These are phyloP conservation scores for Tyria jacobaeae DNA, from an alignment of 2,888 invertebrate species.

Conservation along the genomic window DNA sequence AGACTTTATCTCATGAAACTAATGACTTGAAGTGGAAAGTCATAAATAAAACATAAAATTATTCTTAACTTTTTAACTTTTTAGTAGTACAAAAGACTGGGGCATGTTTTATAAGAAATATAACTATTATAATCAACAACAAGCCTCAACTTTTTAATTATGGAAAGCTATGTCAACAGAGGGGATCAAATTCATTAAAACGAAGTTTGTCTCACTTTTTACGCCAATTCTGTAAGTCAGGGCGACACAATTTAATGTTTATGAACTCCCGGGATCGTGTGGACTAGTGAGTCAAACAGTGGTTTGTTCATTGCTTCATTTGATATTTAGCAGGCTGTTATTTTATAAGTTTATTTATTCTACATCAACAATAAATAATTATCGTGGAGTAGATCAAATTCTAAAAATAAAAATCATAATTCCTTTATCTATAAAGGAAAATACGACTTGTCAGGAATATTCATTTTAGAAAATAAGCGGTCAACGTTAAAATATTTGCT, in stretches of 20 bases:
- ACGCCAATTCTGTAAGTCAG: conserved; percentile 31
- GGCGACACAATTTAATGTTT: conserved; percentile 45
- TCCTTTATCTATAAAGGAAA: too few relatives aligned
- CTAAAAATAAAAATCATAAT: too few relatives aligned
- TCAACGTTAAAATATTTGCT: too few relatives aligned
- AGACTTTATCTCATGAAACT: not conserved
- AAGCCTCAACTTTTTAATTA: conserved; percentile 9
- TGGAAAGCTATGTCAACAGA: conserved; percentile 5
- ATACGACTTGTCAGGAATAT: too few relatives aligned
- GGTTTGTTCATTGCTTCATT: conserved; percentile 54
- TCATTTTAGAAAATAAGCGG: too few relatives aligned
- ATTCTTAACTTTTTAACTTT: not conserved
- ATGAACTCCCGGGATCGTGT: conserved; percentile 41
- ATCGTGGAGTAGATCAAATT: too few relatives aligned
- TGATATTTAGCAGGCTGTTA: conserved; percentile 41
- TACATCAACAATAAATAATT: too few relatives aligned
- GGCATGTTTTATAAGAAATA: not conserved
- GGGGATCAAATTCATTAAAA: not conserved
- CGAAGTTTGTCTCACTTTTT: conserved; percentile 16
- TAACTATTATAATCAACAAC: not conserved
- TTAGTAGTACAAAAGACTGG: not conserved
- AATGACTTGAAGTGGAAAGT: not conserved
- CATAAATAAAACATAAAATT: not conserved
- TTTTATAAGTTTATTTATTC: conserved; percentile 53
- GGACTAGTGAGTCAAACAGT: too few relatives aligned